Base-by-base conservation (phyloP, 2,888 invertebrate species). In the Tanypteryx hageni region DNA sequence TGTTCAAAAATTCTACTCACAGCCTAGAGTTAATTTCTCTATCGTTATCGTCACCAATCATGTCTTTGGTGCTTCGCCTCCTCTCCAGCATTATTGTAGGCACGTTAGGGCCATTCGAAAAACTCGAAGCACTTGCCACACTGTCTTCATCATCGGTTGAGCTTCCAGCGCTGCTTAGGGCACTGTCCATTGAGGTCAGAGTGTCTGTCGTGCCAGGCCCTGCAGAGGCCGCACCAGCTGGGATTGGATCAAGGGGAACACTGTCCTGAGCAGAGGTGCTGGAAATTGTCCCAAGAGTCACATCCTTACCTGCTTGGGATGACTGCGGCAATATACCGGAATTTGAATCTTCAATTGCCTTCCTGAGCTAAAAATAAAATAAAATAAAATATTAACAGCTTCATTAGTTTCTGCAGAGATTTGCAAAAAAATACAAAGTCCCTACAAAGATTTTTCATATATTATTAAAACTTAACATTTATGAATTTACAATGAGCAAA, bases 311-410 rank as follows among this genome's bases (percentile, higher is more conserved):
- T 31, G 84, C 27, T 61, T 92, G 57, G 16, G 22, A 58, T 13
- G 84, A 92, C 16, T 92, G 68, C 9, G 96, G 96, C 89, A 97
- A 95, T 93, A 96, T 96, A 56, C 98, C 98, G 16, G 98, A 97
- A 95, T 98, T 98, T 31, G 98, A 98, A 94, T 98, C 98, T 94
- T 98, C 98, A 93, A 98, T 98, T 13, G 98, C 98, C 95, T 97
- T 98, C 93, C 98, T 96, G 76, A 98, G 96, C 97, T 98, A 95
- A 18, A 95, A 94, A 91, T 83, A 92, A 93, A 92, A 91, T 83
- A 92, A 93, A 92, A 84, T 57, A 22, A 61, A n/a, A 82, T 27
- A 27, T 27, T 76, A 22, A 22, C 22, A 22, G 27, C 76, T 27
- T 27, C 22, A 27, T 7, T 76, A 76, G 27, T 44, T 44, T 44